Conservation (phyloP, 2,797 vertebrate genomes). For the Semotilus atromaculatus region DNA sequence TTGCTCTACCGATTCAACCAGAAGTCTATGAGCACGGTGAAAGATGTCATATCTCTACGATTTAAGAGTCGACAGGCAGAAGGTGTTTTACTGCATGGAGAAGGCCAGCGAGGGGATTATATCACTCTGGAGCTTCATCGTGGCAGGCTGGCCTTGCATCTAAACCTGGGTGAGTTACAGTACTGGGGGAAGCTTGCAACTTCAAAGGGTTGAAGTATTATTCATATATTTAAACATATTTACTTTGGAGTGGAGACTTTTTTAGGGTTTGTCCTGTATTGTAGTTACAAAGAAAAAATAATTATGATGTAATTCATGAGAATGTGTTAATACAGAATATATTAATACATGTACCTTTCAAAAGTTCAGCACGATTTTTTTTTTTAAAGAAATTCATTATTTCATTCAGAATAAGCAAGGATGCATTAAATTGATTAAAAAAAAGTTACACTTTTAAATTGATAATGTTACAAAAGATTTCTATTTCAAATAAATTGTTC, state of each 20-base stretch:
- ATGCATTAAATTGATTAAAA: too few relatives aligned
- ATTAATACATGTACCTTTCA: neutral
- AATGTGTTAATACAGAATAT: neutral
- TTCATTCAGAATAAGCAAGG: too few relatives aligned
- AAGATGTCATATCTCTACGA: conserved; percentile 94
- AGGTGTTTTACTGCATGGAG: conserved; percentile 93
- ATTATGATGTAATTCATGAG: neutral
- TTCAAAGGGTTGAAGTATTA: neutral
- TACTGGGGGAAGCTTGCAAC: neutral
- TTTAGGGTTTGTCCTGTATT: neutral
- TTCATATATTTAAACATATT: conserved; percentile 9
- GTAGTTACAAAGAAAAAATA: neutral
- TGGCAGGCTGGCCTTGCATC: conserved; percentile 87
- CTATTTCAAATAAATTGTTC: neutral
- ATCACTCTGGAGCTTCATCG: conserved; percentile 93
- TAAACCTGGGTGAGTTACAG: conserved; percentile 86
- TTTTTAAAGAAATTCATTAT: neutral
- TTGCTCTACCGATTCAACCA: conserved; percentile 97
- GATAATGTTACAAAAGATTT: too few relatives aligned
- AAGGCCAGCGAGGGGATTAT: conserved; percentile 94
- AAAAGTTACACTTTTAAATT: too few relatives aligned
- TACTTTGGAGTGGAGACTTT: neutral
- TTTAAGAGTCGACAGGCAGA: conserved; percentile 94
- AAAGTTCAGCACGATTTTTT: neutral
- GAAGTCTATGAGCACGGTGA: conserved; percentile 96